These are phyloP conservation scores for Phortica magna DNA, from an alignment of 2,888 invertebrate species.

Conservation along the genomic window DNA sequence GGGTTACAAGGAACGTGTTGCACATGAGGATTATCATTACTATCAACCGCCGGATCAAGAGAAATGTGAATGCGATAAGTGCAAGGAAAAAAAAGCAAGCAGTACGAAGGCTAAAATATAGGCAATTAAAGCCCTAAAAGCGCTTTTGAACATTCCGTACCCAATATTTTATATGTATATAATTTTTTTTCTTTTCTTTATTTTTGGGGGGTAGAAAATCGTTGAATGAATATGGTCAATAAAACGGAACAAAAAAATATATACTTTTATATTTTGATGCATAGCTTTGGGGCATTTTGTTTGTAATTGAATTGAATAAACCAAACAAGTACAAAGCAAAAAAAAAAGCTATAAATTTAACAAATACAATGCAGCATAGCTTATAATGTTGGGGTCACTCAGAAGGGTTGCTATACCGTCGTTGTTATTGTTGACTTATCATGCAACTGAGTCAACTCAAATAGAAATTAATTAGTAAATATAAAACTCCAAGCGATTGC, in stretches of 20 bases:
- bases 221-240: neutral
- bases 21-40: constrained; percentile 23
- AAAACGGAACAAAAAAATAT: neutral
- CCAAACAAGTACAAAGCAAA: too few relatives aligned
- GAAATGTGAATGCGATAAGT: neutral
- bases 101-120: neutral
- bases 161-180: neutral
- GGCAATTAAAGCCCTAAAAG: neutral
- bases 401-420: constrained; percentile 21
- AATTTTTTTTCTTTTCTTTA: neutral
- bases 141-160: neutral
- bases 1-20: neutral
- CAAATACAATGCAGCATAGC: neutral
- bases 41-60: neutral
- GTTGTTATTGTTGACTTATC: neutral
- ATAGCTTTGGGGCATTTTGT: neutral
- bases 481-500: neutral
- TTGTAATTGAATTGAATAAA: constrained; percentile 12
- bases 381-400: neutral
- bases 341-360: neutral
- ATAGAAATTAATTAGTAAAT: constrained; percentile 20
- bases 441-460: neutral
- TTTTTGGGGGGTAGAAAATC: constrained; percentile 20
- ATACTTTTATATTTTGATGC: too few relatives aligned
- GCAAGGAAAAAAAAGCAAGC: neutral